Base-by-base conservation (phyloP, 2,888 invertebrate genomes). In the Spisula solida region DNA sequence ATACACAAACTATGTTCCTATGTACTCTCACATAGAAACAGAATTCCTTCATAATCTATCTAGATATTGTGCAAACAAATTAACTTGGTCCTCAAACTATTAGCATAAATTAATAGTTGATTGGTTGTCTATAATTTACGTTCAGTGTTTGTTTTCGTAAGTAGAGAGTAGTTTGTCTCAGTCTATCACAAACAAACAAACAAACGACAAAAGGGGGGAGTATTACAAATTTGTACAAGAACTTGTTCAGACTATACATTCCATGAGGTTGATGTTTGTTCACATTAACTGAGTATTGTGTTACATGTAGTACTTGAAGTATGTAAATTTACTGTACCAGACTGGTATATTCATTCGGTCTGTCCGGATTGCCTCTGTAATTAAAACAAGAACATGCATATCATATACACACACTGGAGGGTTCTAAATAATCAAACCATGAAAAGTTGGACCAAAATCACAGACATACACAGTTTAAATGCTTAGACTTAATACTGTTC, bases 291-390 rank as follows among this genome's bases (percentile, higher is more conserved):
- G 60, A 25, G n/a, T 66, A 66, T 66, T 66, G 8, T 66, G 20
- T 51, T 51, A 51, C 51, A 51, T 12, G 12, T 25, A 60, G 60
- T n/a, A 60, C 60, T 2, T 20, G 20, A 60, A 60, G 60, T 55
- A 60, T 20, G 60, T 60, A 1, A 1, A 25, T 29, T 83, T 25
- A 83, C 31, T 75, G 75, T 47, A 83, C 83, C 12, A 83, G 75
- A 55, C 83, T 83, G 79, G 90, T 90, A 75, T 87, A 88, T 41
- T 90, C 90, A 79, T 82, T 88, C 81, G 87, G 90, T 48, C 31
- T 34, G 55, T 87, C 90, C 6, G 87, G 90, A 70, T 90, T 82
- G 18, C 51, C 14, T 55, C 90, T 90, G 85, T 2, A 87, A 81
- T n/a, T 31, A 66, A 31, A 75, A 18, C 60, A 31, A 75, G 12